Percentiles rank a stretch among this genome's conserved stretches.
Conservation (phyloP, 2,113 vertebrate genomes). For the Pan paniscus region DNA sequence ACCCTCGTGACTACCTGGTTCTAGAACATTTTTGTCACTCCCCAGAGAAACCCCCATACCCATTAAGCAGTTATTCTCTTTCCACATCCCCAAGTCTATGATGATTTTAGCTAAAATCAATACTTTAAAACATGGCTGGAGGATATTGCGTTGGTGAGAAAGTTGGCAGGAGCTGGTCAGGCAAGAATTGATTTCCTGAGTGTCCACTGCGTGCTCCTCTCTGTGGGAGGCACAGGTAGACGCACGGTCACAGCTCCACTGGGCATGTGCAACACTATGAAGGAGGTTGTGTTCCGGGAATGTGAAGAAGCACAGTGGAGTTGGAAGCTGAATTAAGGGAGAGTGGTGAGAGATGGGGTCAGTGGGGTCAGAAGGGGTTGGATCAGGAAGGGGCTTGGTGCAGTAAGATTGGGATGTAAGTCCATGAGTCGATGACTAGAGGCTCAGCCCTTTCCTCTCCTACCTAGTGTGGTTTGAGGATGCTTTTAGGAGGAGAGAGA, state of each 20-base stretch:
- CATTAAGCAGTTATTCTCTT: background rate
- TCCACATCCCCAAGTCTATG: background rate
- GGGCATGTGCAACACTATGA: background rate
- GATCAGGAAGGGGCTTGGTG: background rate
- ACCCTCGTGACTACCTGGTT: background rate
- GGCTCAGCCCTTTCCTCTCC: background rate
- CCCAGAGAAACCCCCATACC: too few relatives aligned
- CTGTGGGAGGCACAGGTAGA: background rate
- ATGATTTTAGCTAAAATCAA: background rate
- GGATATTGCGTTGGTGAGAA: background rate
- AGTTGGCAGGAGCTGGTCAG: background rate
- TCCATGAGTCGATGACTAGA: background rate
- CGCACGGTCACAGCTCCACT: background rate
- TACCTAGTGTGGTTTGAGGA: background rate
- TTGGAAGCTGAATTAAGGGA: background rate
- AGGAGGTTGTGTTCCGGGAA: background rate
- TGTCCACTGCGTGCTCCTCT: rapidly evolving
- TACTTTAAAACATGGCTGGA: background rate
- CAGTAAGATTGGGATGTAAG: background rate
- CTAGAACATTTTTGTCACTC: background rate
- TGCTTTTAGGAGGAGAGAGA: background rate
- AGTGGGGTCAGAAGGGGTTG: background rate
- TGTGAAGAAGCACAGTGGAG: background rate
- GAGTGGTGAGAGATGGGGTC: background rate
- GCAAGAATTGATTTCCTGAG: background rate